Conservation (phyloP, 2,113 vertebrate species). For the Brachypodius melanocephalos region DNA sequence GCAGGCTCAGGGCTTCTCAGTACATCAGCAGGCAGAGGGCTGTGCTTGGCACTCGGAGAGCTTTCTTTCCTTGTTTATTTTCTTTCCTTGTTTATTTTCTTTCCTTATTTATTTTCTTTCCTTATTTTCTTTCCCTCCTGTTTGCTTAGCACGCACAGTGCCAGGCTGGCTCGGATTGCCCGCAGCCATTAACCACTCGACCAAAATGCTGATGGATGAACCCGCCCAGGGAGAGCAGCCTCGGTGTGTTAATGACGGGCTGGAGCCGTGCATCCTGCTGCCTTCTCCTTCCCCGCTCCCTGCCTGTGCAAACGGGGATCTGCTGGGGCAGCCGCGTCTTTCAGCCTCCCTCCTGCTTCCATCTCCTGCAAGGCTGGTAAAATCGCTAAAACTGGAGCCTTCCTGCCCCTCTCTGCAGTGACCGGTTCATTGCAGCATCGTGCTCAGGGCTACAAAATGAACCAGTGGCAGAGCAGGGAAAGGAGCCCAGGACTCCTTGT, state of each 20-base stretch:
- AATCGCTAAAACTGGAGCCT: neutral
- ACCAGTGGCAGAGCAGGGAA: neutral
- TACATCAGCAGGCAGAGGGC: neutral
- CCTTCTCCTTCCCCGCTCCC: neutral
- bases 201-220: neutral
- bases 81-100: neutral
- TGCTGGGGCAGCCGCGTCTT: neutral
- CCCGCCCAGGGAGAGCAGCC: neutral
- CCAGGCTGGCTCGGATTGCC: neutral
- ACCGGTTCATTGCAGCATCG: neutral
- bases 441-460: neutral
- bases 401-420: neutral
- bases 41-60: fast-evolving
- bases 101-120: neutral
- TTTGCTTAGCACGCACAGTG: neutral
- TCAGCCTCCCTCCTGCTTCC: neutral
- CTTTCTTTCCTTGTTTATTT: neutral
- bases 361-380: neutral
- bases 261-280: neutral
- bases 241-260: neutral
- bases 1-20: neutral
- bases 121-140: neutral
- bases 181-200: neutral
- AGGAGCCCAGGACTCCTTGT: neutral
- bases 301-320: neutral